Evolutionary conservation across 1,140 invertebrate species (phyloP), one percentile per base, ranked within the genome.

Genomic region (Scaptomyza graminum): DNA sequence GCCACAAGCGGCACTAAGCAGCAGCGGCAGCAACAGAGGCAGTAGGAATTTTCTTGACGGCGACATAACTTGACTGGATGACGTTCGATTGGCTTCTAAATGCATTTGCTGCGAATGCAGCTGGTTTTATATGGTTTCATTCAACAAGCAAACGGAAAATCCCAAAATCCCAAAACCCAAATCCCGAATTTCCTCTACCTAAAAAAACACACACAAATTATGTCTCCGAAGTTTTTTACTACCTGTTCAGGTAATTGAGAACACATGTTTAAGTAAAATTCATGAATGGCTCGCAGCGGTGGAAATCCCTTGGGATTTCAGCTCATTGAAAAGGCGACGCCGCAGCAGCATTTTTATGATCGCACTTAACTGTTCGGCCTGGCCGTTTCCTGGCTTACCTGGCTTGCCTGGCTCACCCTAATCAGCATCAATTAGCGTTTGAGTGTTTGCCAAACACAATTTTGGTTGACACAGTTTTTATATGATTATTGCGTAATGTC

Each of bases 241-340:
- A 76, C 74, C 73, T 80, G 39, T 22, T 12, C 49, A 59, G 69
- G 74, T 87, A 87, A 87, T 87, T 70, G 71, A 72, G 28, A 87
- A 82, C 82, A 87, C 64, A 79, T 87, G 18, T 22, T 22, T 22
- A 22, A 22, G 18, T n/a, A 22, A 22, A 22, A 22, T 22, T 31
- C 28, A 88, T 87, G 83, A 87, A 87, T 85, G 82, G 47, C 49
- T 28, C 25, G 41, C 51, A 6, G 18, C 34, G 4, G n/a, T 64
- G 82, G 82, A 82, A 87, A 87, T 69, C 82, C 82, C 82, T 50
- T 22, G 82, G 82, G 67, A 60, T 69, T 82, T 82, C 75, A 60
- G 63, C 50, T 70, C 83, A 88, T 87, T 88, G 62, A 76, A 63
- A 63, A 22, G 6, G 8, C 34, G 49, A 43, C 49, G 39, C 22